These are phyloP conservation scores for Sinhomidia bicolor DNA, from an alignment of 2,888 invertebrate genomes.

Conservation along the genomic window DNA sequence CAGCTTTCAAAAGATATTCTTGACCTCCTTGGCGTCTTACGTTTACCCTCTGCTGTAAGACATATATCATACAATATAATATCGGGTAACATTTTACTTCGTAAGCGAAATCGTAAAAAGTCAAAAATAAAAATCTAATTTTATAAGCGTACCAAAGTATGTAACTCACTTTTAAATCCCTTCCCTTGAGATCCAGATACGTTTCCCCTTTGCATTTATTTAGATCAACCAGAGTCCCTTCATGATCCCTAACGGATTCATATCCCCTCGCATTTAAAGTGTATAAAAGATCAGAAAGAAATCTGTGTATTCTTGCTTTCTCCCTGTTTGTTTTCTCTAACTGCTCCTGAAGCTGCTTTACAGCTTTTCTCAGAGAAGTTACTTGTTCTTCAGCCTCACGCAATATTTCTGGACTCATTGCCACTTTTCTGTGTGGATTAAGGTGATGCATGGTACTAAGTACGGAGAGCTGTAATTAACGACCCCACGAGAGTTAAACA, in stretches of 20 bases:
- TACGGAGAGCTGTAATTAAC: slow-evolving; percentile 53
- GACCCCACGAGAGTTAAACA: no score
- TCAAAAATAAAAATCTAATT: no score
- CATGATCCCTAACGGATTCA: slow-evolving; percentile 76
- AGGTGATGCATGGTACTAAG: slow-evolving; percentile 67
- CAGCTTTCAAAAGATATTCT: slow-evolving; percentile 75
- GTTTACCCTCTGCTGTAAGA: slow-evolving; percentile 57
- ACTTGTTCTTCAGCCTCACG: slow-evolving; percentile 69
- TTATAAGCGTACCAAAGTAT: slow-evolving; percentile 10
- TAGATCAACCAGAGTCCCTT: slow-evolving; percentile 76
- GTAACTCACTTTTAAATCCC: slow-evolving; percentile 63
- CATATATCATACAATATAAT: no score
- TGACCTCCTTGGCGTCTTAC: slow-evolving; percentile 64
- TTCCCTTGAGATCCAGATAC: slow-evolving; percentile 76
- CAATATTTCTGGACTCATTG: slow-evolving; percentile 68
- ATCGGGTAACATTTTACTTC: no score
- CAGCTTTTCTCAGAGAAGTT: slow-evolving; percentile 51
- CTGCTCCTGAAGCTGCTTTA: slow-evolving; percentile 63
- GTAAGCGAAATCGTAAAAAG: no score
- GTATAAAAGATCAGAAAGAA: slow-evolving; percentile 76
- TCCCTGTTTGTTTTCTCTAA: slow-evolving; percentile 67
- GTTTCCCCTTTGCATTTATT: slow-evolving; percentile 76
- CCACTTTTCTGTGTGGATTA: slow-evolving; percentile 67
- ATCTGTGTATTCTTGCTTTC: slow-evolving; percentile 69
- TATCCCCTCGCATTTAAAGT: slow-evolving; percentile 77